A percentile compares a stretch with the other conserved stretches of the same genome.
These are phyloP conservation scores for Spea bombifrons DNA, from an alignment of 2,113 vertebrate species.

Conservation along the genomic window DNA sequence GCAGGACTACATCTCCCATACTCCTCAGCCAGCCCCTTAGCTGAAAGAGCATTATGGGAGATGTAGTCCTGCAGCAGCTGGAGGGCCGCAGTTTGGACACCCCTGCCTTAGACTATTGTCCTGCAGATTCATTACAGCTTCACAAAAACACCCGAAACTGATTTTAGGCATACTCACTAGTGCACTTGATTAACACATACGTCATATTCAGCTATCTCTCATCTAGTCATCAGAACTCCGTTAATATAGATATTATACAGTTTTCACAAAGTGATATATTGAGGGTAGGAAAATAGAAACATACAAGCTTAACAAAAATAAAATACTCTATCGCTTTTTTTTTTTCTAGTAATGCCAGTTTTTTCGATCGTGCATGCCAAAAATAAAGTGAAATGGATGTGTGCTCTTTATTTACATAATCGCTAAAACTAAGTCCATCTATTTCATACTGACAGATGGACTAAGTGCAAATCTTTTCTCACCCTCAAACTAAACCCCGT, in stretches of 20 bases:
- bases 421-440: neutral
- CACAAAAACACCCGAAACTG: neutral
- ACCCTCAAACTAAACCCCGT: no score
- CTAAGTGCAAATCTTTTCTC: slow-evolving; percentile 3
- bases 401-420: slow-evolving; percentile 14
- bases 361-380: neutral
- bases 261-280: slow-evolving; percentile 28
- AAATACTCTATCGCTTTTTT: neutral
- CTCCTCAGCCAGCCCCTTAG: no score
- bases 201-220: neutral
- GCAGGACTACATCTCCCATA: no score
- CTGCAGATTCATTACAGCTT: slow-evolving; percentile 22
- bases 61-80: no score
- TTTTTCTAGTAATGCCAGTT: slow-evolving; percentile 12
- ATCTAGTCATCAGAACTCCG: neutral
- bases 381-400: neutral
- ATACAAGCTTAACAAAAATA: slow-evolving; percentile 29
- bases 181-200: slow-evolving; percentile 14
- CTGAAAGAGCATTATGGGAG: no score
- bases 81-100: no score
- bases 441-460: neutral
- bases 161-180: slow-evolving; percentile 10
- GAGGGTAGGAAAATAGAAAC: slow-evolving; percentile 36
- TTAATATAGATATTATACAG: slow-evolving; percentile 32
- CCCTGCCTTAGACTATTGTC: neutral